These are phyloP conservation scores for Ispidina picta DNA, from an alignment of 2,797 vertebrate genomes.

Conservation along the genomic window DNA sequence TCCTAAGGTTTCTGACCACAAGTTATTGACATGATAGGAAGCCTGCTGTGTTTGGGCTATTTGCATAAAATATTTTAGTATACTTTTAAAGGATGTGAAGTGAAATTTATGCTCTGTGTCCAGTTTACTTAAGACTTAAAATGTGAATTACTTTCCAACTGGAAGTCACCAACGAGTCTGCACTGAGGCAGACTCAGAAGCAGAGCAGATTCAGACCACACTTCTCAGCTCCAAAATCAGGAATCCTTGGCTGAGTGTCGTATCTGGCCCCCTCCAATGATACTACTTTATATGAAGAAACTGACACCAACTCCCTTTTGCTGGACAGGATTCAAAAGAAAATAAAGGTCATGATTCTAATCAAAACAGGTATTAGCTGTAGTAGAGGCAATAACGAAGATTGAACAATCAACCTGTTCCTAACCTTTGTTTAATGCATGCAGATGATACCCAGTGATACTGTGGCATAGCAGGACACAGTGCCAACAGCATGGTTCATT, in stretches of 20 bases:
- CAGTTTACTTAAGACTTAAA: background rate
- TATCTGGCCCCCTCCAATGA: background rate
- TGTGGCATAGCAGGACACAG: background rate
- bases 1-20: background rate
- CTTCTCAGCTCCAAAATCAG: background rate
- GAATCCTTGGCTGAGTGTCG: background rate
- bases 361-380: background rate
- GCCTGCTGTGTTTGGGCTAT: background rate
- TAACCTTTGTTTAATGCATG: background rate
- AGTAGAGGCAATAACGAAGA: background rate
- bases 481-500: fast-evolving
- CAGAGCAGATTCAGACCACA: constrained; percentile 34
- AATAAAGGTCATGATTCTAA: constrained; percentile 4
- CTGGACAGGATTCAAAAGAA: background rate
- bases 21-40: background rate
- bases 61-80: background rate
- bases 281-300: background rate
- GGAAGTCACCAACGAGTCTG: background rate
- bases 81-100: background rate
- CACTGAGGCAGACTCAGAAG: background rate
- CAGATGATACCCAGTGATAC: background rate
- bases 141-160: background rate
- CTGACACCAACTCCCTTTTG: background rate
- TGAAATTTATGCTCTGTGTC: background rate
- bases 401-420: background rate